Evolutionary conservation across 2,797 vertebrate genomes (phyloP).

Genomic region (Periophthalmus magnuspinnatus): DNA sequence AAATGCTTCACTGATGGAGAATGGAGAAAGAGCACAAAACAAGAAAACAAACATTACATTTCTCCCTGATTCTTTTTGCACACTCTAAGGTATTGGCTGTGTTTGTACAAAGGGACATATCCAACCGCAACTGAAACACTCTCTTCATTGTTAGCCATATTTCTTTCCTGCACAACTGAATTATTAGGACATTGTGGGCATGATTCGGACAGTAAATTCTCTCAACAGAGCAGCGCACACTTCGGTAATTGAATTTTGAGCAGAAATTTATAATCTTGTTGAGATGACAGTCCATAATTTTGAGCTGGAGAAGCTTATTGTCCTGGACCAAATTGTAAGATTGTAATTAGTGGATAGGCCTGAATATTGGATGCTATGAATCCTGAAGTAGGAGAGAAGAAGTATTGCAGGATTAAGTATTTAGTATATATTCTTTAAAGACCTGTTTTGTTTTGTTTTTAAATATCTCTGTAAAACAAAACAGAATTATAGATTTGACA

Average conservation of each 20-base stretch:
- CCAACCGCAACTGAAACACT: constrained; percentile 9
- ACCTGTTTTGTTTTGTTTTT: background rate
- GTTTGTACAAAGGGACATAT: constrained; percentile 30
- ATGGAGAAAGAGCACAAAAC: constrained; percentile 25
- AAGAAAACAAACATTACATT: constrained; percentile 26
- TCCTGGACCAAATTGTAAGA: constrained; percentile 6
- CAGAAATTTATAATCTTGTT: constrained; percentile 5
- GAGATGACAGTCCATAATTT: constrained; percentile 9
- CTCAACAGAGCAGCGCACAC: background rate
- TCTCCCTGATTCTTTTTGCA: constrained; percentile 24
- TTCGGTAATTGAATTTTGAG: constrained; percentile 13
- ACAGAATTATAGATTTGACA: no score
- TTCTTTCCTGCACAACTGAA: constrained; percentile 7
- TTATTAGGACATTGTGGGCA: constrained; percentile 12
- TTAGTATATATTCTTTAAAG: background rate
- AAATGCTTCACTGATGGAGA: constrained; percentile 39
- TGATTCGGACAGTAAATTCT: constrained; percentile 22
- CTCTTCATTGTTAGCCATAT: constrained; percentile 19
- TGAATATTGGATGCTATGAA: background rate
- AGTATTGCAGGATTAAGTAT: background rate
- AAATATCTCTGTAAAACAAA: no score
- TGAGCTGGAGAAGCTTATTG: constrained; percentile 13
- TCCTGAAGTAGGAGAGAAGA: background rate
- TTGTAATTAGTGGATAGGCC: constrained; percentile 3
- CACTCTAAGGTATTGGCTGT: constrained; percentile 12